Conservation (phyloP, 1,140 invertebrate genomes). For the Tetragonula clypearis region DNA sequence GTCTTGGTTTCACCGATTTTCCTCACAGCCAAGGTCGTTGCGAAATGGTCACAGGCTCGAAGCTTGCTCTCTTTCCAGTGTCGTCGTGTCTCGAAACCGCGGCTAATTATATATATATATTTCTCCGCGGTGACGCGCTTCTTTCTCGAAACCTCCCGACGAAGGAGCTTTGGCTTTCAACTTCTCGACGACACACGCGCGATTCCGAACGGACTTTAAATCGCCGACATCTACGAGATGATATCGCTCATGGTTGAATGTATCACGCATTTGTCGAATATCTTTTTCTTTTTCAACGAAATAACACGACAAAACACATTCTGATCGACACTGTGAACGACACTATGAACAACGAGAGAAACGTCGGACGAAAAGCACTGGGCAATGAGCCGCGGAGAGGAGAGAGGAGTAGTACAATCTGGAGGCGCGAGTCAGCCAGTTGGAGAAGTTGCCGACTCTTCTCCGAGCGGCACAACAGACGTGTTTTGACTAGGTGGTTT, state of each 20-base stretch:
- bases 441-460: not conserved
- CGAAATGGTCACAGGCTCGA: not conserved
- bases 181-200: not conserved
- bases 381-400: not conserved
- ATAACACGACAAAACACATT: not conserved
- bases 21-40: slow-evolving; percentile 1
- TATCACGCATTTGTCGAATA: no score
- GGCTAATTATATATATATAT: not conserved
- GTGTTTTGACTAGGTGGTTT: slow-evolving; percentile 48
- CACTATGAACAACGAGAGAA: no score
- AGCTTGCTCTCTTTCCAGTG: not conserved
- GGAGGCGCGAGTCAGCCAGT: not conserved
- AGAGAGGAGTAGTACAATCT: no score
- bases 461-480: not conserved
- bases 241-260: not conserved
- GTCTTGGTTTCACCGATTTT: not conserved
- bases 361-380: not conserved
- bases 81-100: not conserved
- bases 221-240: no score
- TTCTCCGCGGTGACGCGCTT: not conserved
- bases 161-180: not conserved
- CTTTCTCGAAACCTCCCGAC: not conserved
- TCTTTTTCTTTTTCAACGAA: not conserved
- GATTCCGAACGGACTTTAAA: not conserved
- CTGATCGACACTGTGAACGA: no score